A percentile compares a stretch with the other conserved stretches of the same genome.
phyloP scores from a whole-genome alignment of 2,888 invertebrate species.

The Timema podura region DNA sequence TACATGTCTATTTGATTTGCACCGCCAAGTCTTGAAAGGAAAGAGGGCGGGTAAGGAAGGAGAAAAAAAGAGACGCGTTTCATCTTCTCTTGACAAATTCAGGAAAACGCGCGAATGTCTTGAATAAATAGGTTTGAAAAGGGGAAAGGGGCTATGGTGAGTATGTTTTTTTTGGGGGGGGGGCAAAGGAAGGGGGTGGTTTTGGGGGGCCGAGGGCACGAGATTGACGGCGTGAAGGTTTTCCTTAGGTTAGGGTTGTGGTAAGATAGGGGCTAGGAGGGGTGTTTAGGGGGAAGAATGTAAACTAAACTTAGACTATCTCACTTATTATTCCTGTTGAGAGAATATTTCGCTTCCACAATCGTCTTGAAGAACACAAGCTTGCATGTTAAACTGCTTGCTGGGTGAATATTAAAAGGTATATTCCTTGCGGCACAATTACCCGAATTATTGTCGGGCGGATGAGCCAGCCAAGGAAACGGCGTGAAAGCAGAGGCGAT shows the following conservation, averaged over 20 bases:
- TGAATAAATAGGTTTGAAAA: conserved; percentile 30
- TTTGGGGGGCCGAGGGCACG: too few species aligned
- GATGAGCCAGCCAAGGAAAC: too few species aligned
- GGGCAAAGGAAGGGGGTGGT: background rate
- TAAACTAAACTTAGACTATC: conserved; percentile 23
- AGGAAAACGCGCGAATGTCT: conserved; percentile 27
- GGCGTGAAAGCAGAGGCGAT: too few species aligned
- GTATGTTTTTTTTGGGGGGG: conserved; percentile 18
- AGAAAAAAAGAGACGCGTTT: conserved; percentile 20
- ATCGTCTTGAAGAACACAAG: background rate
- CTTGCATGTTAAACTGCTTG: too few species aligned
- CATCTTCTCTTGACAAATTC: conserved; percentile 29
- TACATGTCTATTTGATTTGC: conserved; percentile 31
- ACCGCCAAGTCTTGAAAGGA: conserved; percentile 15
- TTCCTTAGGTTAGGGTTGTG: too few species aligned
- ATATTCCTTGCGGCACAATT: background rate
- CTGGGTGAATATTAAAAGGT: too few species aligned
- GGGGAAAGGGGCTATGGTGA: conserved; percentile 27
- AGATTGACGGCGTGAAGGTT: too few species aligned
- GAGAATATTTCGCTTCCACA: conserved; percentile 15
- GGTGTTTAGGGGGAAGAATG: background rate
- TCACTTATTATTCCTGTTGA: conserved; percentile 29
- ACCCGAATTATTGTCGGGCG: conserved; percentile 13
- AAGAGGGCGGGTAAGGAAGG: background rate
- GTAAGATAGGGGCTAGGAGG: background rate